Evolutionary conservation across 2,797 vertebrate genomes (phyloP).

Genomic region (Falco peregrinus): DNA sequence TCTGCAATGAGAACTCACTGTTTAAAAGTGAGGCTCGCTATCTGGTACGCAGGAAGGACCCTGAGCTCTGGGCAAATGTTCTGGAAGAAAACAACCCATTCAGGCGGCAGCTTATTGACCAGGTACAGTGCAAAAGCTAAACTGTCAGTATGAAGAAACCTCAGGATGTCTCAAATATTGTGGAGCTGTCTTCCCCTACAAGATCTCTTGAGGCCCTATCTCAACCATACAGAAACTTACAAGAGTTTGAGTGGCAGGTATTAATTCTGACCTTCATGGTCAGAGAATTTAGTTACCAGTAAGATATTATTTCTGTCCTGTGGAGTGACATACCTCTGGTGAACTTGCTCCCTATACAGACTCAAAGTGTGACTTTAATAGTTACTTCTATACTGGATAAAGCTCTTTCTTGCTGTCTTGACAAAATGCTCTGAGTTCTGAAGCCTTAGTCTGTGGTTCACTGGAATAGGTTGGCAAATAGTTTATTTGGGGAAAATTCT

Average conservation of each 20-base stretch:
- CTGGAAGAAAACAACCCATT: slow-evolving; percentile 91
- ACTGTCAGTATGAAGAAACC: background rate
- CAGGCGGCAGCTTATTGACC: slow-evolving; percentile 90
- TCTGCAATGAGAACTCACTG: slow-evolving; percentile 95
- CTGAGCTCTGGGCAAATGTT: slow-evolving; percentile 91
- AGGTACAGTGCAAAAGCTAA: slow-evolving; percentile 74
- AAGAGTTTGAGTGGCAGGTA: background rate
- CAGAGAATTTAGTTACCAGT: background rate
- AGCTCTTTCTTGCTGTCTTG: background rate
- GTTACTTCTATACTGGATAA: background rate
- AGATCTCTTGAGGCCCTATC: background rate
- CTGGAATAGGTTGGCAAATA: background rate
- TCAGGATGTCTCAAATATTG: background rate
- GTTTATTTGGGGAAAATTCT: background rate
- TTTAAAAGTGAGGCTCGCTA: slow-evolving; percentile 95
- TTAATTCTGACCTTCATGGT: background rate
- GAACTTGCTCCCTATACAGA: background rate
- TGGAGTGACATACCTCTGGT: background rate
- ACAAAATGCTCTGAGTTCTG: background rate
- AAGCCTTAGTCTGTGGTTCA: background rate
- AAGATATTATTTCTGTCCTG: background rate
- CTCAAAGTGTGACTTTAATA: background rate
- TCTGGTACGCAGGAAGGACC: slow-evolving; percentile 91
- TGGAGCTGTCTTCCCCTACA: background rate
- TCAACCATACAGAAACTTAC: background rate